phyloP scores from a whole-genome alignment of 2,113 vertebrate species.

The Pangasianodon gigas region DNA sequence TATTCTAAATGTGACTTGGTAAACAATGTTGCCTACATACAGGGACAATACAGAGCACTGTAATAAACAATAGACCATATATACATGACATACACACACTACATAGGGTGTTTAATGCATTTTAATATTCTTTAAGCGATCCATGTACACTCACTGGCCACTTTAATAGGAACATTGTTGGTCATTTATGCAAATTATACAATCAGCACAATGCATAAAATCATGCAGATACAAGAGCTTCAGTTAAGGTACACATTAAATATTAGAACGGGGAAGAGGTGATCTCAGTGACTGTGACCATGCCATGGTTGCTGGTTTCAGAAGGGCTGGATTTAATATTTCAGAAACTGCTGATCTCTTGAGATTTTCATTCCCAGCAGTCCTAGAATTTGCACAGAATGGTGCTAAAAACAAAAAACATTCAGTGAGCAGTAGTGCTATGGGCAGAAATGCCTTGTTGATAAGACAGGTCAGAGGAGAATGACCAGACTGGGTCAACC shows the following conservation, averaged over 20 bases:
- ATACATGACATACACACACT: no score
- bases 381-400: background rate
- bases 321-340: background rate
- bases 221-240: background rate
- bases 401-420: background rate
- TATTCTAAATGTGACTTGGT: no score
- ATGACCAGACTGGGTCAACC: background rate
- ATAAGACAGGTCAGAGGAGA: background rate
- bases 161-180: background rate
- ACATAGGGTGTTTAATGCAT: background rate
- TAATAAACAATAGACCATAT: no score
- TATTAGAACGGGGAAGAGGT: background rate
- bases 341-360: background rate
- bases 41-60: no score
- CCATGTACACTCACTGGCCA: background rate
- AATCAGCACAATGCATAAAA: background rate
- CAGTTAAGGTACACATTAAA: background rate
- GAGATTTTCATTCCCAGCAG: background rate
- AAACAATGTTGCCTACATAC: no score
- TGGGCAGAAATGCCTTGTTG: background rate
- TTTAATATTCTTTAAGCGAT: background rate
- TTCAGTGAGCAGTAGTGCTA: background rate
- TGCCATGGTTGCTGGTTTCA: background rate
- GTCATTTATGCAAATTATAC: background rate
- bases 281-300: background rate